Evolutionary conservation across 2,797 vertebrate genomes (phyloP).

Genomic region (Muscicapa striata): DNA sequence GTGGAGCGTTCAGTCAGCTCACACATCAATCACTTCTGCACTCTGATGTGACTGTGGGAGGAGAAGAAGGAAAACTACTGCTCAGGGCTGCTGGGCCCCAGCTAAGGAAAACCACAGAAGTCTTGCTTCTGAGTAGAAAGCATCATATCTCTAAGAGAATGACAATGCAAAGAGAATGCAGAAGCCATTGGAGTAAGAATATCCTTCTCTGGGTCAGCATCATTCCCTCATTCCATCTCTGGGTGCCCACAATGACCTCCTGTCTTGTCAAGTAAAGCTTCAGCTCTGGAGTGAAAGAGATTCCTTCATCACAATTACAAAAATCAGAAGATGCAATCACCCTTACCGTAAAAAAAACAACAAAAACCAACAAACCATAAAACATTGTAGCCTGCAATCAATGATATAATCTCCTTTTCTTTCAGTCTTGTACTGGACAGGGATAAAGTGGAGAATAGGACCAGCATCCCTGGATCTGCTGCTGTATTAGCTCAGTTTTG

Average conservation of each 20-base stretch:
- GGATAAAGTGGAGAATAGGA: not conserved
- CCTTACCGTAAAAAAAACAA: not conserved
- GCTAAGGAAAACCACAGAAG: not conserved
- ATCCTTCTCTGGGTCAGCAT: not conserved
- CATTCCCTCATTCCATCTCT: not conserved
- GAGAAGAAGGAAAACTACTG: not conserved
- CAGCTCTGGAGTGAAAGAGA: not conserved
- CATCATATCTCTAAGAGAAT: not conserved
- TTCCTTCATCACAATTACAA: no score
- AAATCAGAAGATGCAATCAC: no score
- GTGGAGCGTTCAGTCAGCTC: conserved; percentile 1
- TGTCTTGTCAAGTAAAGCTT: not conserved
- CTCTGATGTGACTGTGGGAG: not conserved
- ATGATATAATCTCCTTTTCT: not conserved
- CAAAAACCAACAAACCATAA: not conserved
- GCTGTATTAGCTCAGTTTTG: not conserved
- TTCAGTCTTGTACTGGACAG: not conserved
- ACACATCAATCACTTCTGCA: not conserved
- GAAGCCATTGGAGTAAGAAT: rapidly evolving
- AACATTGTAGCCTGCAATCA: not conserved
- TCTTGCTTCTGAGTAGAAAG: not conserved
- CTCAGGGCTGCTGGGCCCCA: not conserved
- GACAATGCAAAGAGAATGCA: not conserved
- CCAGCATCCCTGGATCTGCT: not conserved
- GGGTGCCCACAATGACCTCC: not conserved